These are phyloP conservation scores for Agapetus fuscipes DNA, from an alignment of 2,888 invertebrate genomes.

Conservation along the genomic window DNA sequence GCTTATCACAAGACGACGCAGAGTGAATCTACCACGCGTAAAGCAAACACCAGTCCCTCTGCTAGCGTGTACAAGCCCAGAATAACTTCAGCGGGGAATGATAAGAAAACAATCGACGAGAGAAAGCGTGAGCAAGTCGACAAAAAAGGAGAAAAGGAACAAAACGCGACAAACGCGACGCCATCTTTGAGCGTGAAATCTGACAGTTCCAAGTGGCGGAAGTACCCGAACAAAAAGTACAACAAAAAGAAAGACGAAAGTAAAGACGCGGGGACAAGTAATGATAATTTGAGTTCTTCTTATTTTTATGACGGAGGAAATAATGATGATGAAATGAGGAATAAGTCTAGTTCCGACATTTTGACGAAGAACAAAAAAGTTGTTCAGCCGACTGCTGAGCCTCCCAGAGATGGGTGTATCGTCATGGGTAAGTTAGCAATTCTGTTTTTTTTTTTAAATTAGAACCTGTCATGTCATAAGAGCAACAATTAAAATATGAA, in stretches of 20 bases:
- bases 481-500: too few relatives aligned
- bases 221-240: not conserved
- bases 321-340: not conserved
- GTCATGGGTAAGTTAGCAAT: constrained; percentile 35
- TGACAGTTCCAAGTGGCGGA: too few relatives aligned
- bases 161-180: not conserved
- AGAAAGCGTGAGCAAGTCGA: too few relatives aligned
- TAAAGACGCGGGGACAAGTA: not conserved
- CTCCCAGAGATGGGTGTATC: constrained; percentile 30
- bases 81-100: too few relatives aligned
- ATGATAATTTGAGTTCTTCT: not conserved
- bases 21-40: constrained; percentile 5
- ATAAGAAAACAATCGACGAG: too few relatives aligned
- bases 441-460: too few relatives aligned
- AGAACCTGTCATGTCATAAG: too few relatives aligned
- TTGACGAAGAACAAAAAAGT: constrained; percentile 12
- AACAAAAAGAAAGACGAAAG: not conserved
- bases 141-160: too few relatives aligned
- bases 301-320: not conserved
- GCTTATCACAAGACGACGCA: constrained; percentile 4
- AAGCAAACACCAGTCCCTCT: not conserved
- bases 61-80: too few relatives aligned
- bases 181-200: too few relatives aligned
- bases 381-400: constrained; percentile 16
- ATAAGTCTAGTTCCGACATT: constrained; percentile 4